Evolutionary conservation across 2,797 vertebrate genomes (phyloP).

Genomic region (Apodemus agrarius): DNA sequence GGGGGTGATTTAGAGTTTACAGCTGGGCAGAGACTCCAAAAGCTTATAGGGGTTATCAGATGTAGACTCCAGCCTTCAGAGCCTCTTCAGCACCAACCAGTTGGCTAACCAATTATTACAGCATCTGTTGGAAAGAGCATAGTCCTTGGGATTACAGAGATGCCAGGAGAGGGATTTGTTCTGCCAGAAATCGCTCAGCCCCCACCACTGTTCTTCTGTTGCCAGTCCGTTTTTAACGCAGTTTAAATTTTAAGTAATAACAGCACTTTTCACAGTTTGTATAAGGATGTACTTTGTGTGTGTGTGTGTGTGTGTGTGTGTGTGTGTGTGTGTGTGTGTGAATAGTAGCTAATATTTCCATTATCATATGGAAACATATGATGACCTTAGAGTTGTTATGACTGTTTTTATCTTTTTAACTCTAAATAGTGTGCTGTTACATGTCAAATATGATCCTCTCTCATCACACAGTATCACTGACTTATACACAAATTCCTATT

Average conservation of each 20-base stretch:
- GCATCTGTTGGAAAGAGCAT: neutral
- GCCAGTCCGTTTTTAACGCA: neutral
- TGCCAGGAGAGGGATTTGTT: neutral
- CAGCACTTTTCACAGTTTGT: neutral
- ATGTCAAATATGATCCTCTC: conserved; percentile 17
- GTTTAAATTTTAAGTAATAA: conserved; percentile 16
- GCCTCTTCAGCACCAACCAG: neutral
- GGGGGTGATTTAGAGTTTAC: conserved; percentile 28
- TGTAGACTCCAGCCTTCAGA: neutral
- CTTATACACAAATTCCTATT: neutral
- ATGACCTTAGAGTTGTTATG: neutral
- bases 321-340: no score
- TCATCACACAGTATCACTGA: neutral
- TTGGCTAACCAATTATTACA: neutral
- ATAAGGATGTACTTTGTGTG: neutral
- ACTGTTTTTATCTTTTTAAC: neutral
- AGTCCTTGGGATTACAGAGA: neutral
- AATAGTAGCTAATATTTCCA: neutral
- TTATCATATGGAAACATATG: neutral
- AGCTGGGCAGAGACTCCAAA: conserved; percentile 7
- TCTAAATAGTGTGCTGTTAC: neutral
- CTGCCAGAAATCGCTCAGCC: neutral
- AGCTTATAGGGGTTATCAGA: neutral
- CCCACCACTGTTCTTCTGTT: neutral
- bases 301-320: no score